These are phyloP conservation scores for Prosopocoilus inquinatus DNA, from an alignment of 2,888 invertebrate species.

Conservation along the genomic window DNA sequence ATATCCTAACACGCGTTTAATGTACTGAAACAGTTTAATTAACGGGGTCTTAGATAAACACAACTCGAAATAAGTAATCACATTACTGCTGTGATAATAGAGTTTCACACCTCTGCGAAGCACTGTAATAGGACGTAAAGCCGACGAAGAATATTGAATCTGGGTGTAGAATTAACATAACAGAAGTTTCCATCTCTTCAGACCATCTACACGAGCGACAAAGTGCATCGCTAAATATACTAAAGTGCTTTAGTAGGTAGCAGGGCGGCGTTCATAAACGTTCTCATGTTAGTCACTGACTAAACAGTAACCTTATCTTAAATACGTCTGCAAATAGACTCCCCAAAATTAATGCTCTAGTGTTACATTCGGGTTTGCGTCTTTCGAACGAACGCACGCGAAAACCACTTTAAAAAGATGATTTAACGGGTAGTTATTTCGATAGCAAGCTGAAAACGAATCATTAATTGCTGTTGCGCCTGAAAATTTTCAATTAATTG, in stretches of 20 bases:
- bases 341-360: conserved; percentile 24
- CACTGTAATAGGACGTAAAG: conserved; percentile 1
- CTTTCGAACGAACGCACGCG: conserved; percentile 12
- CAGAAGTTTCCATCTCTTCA: conserved; percentile 21
- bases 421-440: not conserved
- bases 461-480: not conserved
- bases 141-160: conserved; percentile 17
- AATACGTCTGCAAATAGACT: conserved; percentile 42
- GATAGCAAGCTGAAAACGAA: not conserved
- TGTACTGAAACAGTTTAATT: not conserved
- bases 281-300: conserved; percentile 46
- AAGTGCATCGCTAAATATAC: conserved; percentile 28
- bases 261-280: conserved; percentile 25
- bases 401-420: not conserved
- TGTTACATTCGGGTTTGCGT: conserved; percentile 15
- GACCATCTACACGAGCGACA: conserved; percentile 21
- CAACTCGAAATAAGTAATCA: conserved; percentile 20
- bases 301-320: conserved; percentile 47
- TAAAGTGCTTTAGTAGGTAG: conserved; percentile 23
- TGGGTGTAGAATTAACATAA: conserved; percentile 26
- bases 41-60: conserved; percentile 10
- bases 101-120: conserved; percentile 3
- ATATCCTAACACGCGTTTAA: not conserved
- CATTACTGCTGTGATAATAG: conserved; percentile 11
- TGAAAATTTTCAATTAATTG: not conserved